Percentiles rank a stretch among this genome's conserved stretches.
phyloP scores from a whole-genome alignment of 2,797 vertebrate species.

The Melanitta fusca region DNA sequence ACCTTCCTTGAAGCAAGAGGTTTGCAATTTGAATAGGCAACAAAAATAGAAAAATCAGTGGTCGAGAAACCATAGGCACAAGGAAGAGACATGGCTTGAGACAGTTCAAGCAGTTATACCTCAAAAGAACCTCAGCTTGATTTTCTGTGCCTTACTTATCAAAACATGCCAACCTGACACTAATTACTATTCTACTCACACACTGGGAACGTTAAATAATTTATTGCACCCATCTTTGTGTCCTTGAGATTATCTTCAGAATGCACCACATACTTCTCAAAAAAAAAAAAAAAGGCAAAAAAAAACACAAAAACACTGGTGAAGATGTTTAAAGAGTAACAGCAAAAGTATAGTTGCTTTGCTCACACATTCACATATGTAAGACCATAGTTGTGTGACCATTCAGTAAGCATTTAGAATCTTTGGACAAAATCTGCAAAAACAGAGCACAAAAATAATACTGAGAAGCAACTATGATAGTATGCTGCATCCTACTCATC shows the following conservation, averaged over 20 bases:
- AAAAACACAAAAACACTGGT: background rate
- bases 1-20: background rate
- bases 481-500: background rate
- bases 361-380: background rate
- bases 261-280: background rate
- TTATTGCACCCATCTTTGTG: background rate
- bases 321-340: background rate
- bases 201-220: background rate
- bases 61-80: background rate
- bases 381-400: background rate
- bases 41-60: background rate
- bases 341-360: background rate
- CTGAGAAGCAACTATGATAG: background rate
- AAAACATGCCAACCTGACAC: background rate
- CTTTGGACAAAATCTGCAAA: background rate
- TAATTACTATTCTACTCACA: background rate
- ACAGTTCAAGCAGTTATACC: background rate
- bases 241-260: background rate
- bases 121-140: background rate
- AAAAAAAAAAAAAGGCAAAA: background rate
- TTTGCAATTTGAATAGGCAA: background rate
- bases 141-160: background rate
- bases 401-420: background rate
- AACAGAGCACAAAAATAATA: background rate
- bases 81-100: background rate